Conservation (phyloP, 2,888 invertebrate genomes). For the Seira sanloemensis region DNA sequence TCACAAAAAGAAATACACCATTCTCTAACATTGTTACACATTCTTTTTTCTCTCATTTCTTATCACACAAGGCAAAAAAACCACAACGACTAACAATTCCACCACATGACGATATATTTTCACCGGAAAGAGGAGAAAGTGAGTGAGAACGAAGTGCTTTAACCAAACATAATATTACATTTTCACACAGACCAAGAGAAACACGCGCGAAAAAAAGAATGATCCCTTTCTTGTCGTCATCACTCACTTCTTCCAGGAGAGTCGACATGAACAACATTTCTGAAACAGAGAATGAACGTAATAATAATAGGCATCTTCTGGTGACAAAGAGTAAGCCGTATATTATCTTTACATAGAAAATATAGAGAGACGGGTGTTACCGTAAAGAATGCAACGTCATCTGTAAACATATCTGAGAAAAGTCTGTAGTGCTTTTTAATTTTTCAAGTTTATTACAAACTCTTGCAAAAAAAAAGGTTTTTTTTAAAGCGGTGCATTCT, state of each 20-base stretch:
- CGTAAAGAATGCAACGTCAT: neutral
- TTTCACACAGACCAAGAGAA: constrained; percentile 10
- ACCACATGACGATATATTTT: too few relatives aligned
- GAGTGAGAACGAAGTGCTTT: neutral
- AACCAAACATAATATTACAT: neutral
- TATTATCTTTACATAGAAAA: neutral
- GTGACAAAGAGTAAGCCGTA: constrained; percentile 54
- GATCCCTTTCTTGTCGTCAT: constrained; percentile 63
- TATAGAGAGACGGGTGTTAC: neutral
- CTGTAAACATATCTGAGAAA: neutral
- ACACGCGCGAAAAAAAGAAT: constrained; percentile 39
- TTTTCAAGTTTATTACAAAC: too few relatives aligned
- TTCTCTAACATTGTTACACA: too few relatives aligned
- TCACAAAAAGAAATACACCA: too few relatives aligned
- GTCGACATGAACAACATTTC: constrained; percentile 53
- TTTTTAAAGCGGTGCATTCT: too few relatives aligned
- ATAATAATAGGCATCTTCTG: constrained; percentile 50
- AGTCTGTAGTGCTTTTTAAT: neutral
- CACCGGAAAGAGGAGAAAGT: neutral
- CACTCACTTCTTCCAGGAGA: constrained; percentile 58
- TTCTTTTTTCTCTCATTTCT: too few relatives aligned
- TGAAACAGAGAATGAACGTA: constrained; percentile 46
- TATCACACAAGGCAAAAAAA: too few relatives aligned
- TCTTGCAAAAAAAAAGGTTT: too few relatives aligned
- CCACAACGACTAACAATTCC: too few relatives aligned